These are phyloP conservation scores for Ceratotherium simum DNA, from an alignment of 2,113 vertebrate genomes.

Conservation along the genomic window DNA sequence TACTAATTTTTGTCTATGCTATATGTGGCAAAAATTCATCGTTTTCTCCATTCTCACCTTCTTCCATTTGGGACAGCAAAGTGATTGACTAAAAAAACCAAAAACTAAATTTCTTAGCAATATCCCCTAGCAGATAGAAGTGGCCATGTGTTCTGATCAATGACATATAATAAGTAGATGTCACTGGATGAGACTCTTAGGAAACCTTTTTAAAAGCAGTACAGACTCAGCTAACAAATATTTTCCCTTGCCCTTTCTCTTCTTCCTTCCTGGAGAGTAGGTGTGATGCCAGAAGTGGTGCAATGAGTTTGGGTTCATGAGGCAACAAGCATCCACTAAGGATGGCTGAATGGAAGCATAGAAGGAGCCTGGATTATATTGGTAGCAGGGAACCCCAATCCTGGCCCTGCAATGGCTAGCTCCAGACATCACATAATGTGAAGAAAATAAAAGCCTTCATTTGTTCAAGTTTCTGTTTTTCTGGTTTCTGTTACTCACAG, in stretches of 20 bases:
- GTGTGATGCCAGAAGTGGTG: background rate
- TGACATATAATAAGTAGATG: background rate
- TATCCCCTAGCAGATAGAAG: background rate
- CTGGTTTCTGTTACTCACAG: slow-evolving; percentile 12
- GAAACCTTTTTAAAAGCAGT: slow-evolving; percentile 26
- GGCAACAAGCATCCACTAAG: background rate
- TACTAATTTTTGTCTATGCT: background rate
- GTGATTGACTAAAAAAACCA: background rate
- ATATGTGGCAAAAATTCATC: background rate
- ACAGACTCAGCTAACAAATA: background rate
- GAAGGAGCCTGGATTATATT: background rate
- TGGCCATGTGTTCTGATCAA: background rate
- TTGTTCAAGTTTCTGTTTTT: slow-evolving; percentile 51
- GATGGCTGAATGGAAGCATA: background rate
- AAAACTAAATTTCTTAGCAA: background rate
- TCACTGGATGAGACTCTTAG: background rate
- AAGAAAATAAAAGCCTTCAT: slow-evolving; percentile 6
- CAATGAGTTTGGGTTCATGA: background rate
- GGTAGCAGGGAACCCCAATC: background rate
- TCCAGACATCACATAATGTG: background rate
- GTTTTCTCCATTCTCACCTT: slow-evolving; percentile 28
- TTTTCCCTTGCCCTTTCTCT: background rate
- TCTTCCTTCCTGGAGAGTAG: background rate
- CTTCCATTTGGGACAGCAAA: background rate
- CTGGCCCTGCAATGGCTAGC: background rate